Base-by-base conservation (phyloP, 2,797 vertebrate species). In the Jordanella pulchra region DNA sequence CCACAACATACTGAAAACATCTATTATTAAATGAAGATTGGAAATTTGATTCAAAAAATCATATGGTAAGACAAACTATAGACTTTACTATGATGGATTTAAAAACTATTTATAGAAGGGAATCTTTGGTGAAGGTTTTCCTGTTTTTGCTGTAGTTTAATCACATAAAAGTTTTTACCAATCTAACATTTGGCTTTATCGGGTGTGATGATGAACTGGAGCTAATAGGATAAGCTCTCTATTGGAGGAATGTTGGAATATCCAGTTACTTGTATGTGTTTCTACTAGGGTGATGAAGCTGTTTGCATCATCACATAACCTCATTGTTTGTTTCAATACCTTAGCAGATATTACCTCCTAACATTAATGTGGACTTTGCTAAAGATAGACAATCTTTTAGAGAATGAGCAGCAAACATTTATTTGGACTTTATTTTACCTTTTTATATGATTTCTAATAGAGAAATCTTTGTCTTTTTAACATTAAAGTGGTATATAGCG, bases 341-440 rank as follows among this genome's bases (percentile, higher is more conserved):
- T 60, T 11, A 3, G 17, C 35, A 35, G 23, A 39, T 39, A 61
- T 39, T 39, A n/a, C 4, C 39, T 11, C 9, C 21, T 21, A 61
- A 15, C 23, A n/a, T 42, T 13, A 39, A 39, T 39, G 39, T 4
- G 23, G 3, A 60, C 32, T 60, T 23, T 11, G 18, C 7, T 32
- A 32, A 35, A 32, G 17, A 32, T 14, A 30, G 79, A 80, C 72
- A 84, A 83, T 88, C 90, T 89, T 92, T 93, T 93, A 91, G 87
- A 83, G 27, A 47, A 27, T 5, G 74, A 78, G 72, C 73, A 79
- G 77, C 78, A 76, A 80, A 86, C 86, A 89, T 92, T 93, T 90
- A 92, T 91, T 93, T 90, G 91, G 84, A 71, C 75, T 89, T 92
- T 92, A 91, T 92, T 92, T 91, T 76, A 87, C 85, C 84, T 91